Conservation (phyloP, 2,113 vertebrate genomes). For the Cheirogaleus medius region DNA sequence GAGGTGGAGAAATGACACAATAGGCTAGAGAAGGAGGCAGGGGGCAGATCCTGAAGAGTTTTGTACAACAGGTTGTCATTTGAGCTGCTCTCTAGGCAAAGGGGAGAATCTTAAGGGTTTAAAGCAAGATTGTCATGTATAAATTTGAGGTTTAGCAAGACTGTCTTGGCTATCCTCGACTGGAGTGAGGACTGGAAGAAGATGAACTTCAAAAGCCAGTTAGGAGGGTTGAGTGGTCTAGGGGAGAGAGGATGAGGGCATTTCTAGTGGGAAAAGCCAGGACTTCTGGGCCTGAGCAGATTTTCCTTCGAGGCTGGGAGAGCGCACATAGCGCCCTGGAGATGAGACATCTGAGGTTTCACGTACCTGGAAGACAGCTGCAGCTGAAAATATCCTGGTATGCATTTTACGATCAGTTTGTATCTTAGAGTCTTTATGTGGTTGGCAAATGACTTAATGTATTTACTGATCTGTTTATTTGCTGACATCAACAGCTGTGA, state of each 20-base stretch:
- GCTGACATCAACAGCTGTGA: background rate
- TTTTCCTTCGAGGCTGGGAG: background rate
- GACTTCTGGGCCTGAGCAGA: background rate
- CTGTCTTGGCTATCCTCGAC: background rate
- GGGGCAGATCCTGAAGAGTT: background rate
- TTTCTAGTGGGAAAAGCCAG: background rate
- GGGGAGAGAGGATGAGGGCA: background rate
- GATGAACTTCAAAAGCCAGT: background rate
- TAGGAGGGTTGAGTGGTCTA: background rate
- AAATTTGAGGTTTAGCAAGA: background rate
- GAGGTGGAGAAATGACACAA: background rate
- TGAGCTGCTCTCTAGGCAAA: background rate
- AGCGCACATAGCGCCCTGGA: background rate
- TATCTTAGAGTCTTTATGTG: background rate
- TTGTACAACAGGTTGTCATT: background rate
- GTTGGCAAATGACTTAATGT: background rate
- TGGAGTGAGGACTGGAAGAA: background rate
- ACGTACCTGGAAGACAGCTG: background rate
- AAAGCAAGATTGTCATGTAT: background rate
- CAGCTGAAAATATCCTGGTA: background rate
- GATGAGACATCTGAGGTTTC: background rate
- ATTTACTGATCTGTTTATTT: background rate
- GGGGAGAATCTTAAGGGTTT: background rate
- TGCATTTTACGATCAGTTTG: background rate
- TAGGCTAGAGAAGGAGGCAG: background rate